Base-by-base conservation (phyloP, 2,113 vertebrate genomes). In the Perccottus glenii region DNA sequence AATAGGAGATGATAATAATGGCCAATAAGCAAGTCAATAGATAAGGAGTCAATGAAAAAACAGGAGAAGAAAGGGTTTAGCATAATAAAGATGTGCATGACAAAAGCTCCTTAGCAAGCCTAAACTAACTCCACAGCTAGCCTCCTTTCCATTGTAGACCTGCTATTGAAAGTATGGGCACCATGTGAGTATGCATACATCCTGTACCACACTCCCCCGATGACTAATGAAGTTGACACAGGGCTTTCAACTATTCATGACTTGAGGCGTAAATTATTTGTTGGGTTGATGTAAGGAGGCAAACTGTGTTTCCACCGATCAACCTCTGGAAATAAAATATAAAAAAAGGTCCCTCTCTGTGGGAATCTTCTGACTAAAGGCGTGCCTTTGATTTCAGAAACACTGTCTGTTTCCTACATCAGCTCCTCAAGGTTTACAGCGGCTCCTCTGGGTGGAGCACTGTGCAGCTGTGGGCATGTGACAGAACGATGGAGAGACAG, bases 141-240 rank as follows among this genome's bases (percentile, higher is more conserved):
- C 33, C 75, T 76, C 75, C 67, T 60, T 45, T 51, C 79, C 53
- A 78, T 88, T 88, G 80, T 89, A 42, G 70, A 67, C 46, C 65
- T 9, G 11, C 77, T 19, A 64, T 78, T 88, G 67, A 83, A 63
- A n/a, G 74, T 51, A 70, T 75, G 68, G 83, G 77, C 83, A 81
- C 85, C 89, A 86, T 88, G 89, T 65, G 75, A 75, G 70, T 75
- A 47, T n/a, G 64, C 74, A 81, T 84, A 70, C 81, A 85, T 82
- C 79, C 86, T 70, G 68, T 67, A 82, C 81, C 64, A 69, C 80
- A 75, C 78, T 50, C 83, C 70, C 70, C 75, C 57, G 81, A 85
- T 83, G 84, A 82, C 88, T 91, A 91, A 91, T 87, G 88, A 88
- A 89, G 88, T 91, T 91, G 86, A 89, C 88, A 86, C 86, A 80